phyloP scores from a whole-genome alignment of 2,113 vertebrate genomes.

The Phasianus colchicus region DNA sequence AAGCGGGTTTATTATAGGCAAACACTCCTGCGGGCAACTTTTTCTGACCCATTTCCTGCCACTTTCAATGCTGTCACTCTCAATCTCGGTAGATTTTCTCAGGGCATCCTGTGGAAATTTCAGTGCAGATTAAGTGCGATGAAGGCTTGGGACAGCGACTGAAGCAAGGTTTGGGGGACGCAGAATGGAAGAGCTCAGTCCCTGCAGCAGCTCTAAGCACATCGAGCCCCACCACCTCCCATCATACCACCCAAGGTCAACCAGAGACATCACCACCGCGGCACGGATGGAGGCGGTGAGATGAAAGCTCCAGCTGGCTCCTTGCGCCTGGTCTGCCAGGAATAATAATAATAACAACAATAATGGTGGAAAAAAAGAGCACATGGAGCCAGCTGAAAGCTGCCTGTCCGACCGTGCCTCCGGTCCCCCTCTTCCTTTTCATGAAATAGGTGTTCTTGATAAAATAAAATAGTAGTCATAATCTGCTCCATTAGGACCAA shows the following conservation, averaged over 20 bases:
- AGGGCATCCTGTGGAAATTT: slow-evolving; percentile 21
- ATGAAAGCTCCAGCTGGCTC: background rate
- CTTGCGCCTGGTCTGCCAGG: background rate
- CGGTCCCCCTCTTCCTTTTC: background rate
- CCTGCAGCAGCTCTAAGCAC: rapidly evolving
- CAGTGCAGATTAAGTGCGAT: slow-evolving; percentile 2
- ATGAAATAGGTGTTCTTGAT: slow-evolving; percentile 66
- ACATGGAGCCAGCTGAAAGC: slow-evolving; percentile 8
- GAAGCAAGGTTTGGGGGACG: background rate
- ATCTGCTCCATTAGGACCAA: slow-evolving; percentile 74
- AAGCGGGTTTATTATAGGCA: slow-evolving; percentile 31
- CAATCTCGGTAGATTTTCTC: slow-evolving; percentile 37
- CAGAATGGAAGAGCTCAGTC: background rate
- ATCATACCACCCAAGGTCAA: background rate
- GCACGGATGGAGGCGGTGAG: background rate
- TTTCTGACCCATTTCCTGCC: slow-evolving; percentile 23
- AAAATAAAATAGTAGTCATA: slow-evolving; percentile 77
- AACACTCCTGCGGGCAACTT: slow-evolving; percentile 5
- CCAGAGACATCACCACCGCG: background rate
- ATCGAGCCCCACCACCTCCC: background rate
- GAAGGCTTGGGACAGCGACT: background rate
- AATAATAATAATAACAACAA: slow-evolving; percentile 40
- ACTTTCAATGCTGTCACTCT: slow-evolving; percentile 6
- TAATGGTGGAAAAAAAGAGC: background rate
- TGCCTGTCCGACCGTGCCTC: slow-evolving; percentile 1